phyloP scores from a whole-genome alignment of 2,797 vertebrate genomes.

The Myotis findleyi region DNA sequence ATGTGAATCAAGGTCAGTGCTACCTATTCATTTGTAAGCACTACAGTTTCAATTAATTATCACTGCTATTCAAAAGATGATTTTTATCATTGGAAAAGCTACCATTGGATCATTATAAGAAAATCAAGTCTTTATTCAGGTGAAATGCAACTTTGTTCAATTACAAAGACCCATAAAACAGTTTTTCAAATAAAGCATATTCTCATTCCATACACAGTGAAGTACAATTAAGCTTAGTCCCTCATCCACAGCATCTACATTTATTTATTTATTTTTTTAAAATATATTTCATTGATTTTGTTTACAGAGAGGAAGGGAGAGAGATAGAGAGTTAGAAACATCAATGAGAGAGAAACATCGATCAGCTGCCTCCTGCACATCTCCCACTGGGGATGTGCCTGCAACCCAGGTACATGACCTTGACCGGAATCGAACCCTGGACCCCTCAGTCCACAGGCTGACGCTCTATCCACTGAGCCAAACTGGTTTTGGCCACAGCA shows the following conservation, averaged over 20 bases:
- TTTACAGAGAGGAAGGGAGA: too few relatives aligned
- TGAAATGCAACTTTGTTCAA: conserved; percentile 46
- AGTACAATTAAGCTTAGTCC: conserved; percentile 8
- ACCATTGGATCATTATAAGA: background rate
- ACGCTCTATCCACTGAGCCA: too few relatives aligned
- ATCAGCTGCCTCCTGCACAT: too few relatives aligned
- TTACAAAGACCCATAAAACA: background rate
- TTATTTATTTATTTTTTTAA: background rate
- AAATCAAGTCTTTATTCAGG: conserved; percentile 53
- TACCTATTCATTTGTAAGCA: conserved; percentile 1
- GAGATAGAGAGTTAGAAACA: too few relatives aligned
- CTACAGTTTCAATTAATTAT: conserved; percentile 47
- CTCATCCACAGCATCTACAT: background rate
- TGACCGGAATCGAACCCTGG: too few relatives aligned
- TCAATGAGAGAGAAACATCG: too few relatives aligned
- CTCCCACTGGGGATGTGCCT: too few relatives aligned
- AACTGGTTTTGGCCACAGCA: background rate
- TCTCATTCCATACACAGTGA: conserved; percentile 32
- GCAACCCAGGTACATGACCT: too few relatives aligned
- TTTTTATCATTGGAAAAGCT: conserved; percentile 50
- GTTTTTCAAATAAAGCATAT: background rate
- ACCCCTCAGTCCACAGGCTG: too few relatives aligned
- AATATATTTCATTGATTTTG: too few relatives aligned
- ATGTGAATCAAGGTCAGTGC: conserved; percentile 41
- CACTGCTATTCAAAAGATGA: conserved; percentile 24